Conservation (phyloP, 2,113 vertebrate genomes). For the Anser brachyrhynchus region DNA sequence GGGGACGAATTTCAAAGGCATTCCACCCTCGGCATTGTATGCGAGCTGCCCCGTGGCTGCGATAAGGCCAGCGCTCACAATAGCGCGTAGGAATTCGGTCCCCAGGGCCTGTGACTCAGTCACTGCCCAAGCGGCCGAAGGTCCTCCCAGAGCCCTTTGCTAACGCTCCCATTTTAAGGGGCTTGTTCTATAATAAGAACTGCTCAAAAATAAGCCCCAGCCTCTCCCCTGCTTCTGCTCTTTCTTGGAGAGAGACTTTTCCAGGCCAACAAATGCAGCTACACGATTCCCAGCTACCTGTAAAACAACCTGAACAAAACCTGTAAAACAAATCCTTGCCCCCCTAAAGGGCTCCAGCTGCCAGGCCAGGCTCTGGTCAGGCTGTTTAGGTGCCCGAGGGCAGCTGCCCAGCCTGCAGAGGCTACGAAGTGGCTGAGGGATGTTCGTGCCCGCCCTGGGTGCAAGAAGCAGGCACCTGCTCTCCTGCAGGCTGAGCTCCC, state of each 20-base stretch:
- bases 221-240: background rate
- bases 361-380: background rate
- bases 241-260: slow-evolving; percentile 12
- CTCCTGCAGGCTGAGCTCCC: background rate
- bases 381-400: fast-evolving
- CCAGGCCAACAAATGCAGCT: slow-evolving; percentile 30
- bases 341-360: background rate
- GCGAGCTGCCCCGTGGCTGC: background rate
- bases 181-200: slow-evolving; percentile 45
- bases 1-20: background rate
- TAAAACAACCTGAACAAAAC: background rate
- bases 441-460: background rate
- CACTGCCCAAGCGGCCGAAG: background rate
- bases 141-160: slow-evolving; percentile 35
- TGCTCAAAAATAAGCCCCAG: background rate
- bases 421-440: background rate
- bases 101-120: slow-evolving; percentile 38
- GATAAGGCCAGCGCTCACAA: slow-evolving; percentile 58
- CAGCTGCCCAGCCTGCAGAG: background rate
- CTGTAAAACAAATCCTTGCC: background rate
- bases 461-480: background rate
- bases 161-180: background rate
- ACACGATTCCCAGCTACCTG: background rate
- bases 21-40: slow-evolving; percentile 21
- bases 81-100: slow-evolving; percentile 45